A percentile compares a stretch with the other conserved stretches of the same genome.
Evolutionary conservation across 2,888 invertebrate species (phyloP).

Genomic region (Blomia tropicalis): DNA sequence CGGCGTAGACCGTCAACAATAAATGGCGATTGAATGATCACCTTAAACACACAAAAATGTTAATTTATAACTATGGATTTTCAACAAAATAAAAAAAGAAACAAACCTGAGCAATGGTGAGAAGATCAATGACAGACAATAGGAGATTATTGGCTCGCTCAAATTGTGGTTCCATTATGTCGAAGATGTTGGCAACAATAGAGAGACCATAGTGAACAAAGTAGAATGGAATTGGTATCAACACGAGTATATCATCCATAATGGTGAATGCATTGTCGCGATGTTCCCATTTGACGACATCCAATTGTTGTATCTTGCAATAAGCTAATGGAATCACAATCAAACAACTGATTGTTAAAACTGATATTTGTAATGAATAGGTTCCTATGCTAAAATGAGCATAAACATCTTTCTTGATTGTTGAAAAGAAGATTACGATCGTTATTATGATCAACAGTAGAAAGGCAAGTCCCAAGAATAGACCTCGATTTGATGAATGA

Average conservation of each 20-base stretch:
- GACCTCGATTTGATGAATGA: constrained; percentile 55
- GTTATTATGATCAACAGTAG: constrained; percentile 45
- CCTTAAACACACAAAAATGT: no score
- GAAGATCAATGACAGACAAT: constrained; percentile 25
- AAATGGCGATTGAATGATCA: constrained; percentile 54
- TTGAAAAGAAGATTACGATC: constrained; percentile 47
- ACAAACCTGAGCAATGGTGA: constrained; percentile 45
- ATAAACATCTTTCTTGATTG: constrained; percentile 39
- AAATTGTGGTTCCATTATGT: not conserved
- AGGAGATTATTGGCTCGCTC: constrained; percentile 18
- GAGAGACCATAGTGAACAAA: constrained; percentile 50
- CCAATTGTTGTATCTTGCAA: constrained; percentile 48
- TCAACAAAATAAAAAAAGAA: no score
- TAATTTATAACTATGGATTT: no score
- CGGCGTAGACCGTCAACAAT: constrained; percentile 56
- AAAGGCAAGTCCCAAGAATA: constrained; percentile 51
- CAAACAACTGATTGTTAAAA: constrained; percentile 45
- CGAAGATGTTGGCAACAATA: constrained; percentile 19
- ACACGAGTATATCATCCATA: constrained; percentile 52
- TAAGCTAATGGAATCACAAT: constrained; percentile 46
- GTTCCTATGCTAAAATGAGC: constrained; percentile 29
- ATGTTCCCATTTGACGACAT: constrained; percentile 44
- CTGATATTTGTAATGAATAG: constrained; percentile 39
- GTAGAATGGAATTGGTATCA: constrained; percentile 55
- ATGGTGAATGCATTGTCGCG: constrained; percentile 42